These are phyloP conservation scores for Eulemur rubriventer DNA, from an alignment of 2,797 vertebrate genomes.

Conservation along the genomic window DNA sequence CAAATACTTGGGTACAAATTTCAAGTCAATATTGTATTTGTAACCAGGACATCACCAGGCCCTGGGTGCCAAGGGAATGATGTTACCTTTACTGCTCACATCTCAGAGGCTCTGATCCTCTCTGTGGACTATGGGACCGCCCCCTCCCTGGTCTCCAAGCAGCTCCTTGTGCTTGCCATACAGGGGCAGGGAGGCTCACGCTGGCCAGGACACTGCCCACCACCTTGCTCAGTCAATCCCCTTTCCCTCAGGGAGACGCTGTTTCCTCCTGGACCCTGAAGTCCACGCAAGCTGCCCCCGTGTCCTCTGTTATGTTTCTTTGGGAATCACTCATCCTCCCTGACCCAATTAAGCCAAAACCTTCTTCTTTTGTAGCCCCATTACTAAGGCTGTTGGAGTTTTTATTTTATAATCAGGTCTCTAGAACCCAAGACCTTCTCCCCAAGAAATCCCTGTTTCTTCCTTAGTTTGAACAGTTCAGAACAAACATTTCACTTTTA, in stretches of 20 bases:
- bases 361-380: background rate
- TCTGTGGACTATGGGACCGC: no score
- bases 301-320: background rate
- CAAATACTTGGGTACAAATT: background rate
- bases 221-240: no score
- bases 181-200: background rate
- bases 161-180: background rate
- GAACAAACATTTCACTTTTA: background rate
- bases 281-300: background rate
- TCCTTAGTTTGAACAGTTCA: background rate
- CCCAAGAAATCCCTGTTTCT: background rate
- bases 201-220: background rate
- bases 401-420: background rate
- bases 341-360: background rate
- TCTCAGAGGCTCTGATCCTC: background rate
- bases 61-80: background rate
- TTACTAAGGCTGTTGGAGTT: background rate
- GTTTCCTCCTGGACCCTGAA: background rate
- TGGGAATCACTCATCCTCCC: background rate
- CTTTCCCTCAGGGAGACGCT: background rate
- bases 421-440: background rate
- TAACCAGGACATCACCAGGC: background rate
- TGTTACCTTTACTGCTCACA: background rate
- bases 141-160: no score
- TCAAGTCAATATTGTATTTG: background rate